Evolutionary conservation across 2,797 vertebrate genomes (phyloP).

Genomic region (Xiphophorus birchmanni): DNA sequence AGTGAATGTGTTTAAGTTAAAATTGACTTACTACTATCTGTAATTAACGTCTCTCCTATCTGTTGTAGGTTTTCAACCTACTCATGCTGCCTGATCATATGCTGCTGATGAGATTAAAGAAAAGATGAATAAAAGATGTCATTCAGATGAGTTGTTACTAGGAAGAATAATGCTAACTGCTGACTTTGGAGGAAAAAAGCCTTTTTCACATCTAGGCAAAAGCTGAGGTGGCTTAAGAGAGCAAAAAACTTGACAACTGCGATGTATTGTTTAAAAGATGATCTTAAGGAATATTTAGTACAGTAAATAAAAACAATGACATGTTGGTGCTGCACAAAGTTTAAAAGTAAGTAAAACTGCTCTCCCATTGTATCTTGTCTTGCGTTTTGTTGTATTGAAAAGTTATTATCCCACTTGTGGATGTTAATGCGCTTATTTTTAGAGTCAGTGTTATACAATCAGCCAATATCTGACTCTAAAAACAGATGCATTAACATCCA

Average conservation of each 20-base stretch:
- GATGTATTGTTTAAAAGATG: not conserved
- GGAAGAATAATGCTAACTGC: too few species aligned
- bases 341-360: not conserved
- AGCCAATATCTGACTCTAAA: not conserved
- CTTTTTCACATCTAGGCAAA: too few species aligned
- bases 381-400: not conserved
- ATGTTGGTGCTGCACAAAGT: not conserved
- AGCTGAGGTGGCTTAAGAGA: too few species aligned
- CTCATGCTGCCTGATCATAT: too few species aligned
- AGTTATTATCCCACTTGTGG: not conserved
- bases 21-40: too few species aligned
- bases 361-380: not conserved
- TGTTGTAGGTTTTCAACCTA: too few species aligned
- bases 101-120: too few species aligned
- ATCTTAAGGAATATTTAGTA: not conserved
- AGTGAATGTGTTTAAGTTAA: too few species aligned
- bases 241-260: not conserved
- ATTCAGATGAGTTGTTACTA: too few species aligned
- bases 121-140: too few species aligned
- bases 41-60: too few species aligned
- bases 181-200: too few species aligned
- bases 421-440: not conserved
- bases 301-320: not conserved
- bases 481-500: not conserved
- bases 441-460: not conserved